Evolutionary conservation across 2,797 vertebrate species (phyloP).

Genomic region (Onychomys arenicola): DNA sequence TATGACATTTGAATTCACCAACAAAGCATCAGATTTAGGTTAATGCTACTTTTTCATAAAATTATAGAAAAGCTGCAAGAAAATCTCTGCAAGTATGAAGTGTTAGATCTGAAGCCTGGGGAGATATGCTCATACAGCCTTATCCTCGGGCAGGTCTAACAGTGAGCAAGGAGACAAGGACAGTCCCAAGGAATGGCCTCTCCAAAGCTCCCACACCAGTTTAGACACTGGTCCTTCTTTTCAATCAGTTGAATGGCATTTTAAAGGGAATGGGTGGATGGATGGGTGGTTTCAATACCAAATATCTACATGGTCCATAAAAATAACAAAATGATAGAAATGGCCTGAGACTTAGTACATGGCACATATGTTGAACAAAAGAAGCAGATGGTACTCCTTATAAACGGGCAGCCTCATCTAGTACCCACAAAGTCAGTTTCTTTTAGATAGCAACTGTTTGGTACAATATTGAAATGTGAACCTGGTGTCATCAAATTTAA

Average conservation of each 20-base stretch:
- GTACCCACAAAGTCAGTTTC: neutral
- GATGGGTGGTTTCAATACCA: neutral
- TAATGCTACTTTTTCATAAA: slow-evolving; percentile 54
- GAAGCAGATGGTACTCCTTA: neutral
- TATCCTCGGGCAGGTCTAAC: neutral
- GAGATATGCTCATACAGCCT: neutral
- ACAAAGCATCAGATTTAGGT: neutral
- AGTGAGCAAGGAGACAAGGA: neutral
- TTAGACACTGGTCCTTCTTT: neutral
- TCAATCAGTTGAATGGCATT: neutral
- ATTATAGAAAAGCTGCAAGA: slow-evolving; percentile 33
- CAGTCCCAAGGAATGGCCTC: neutral
- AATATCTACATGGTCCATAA: neutral
- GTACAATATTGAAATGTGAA: neutral
- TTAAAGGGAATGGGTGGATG: neutral
- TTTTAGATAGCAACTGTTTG: neutral
- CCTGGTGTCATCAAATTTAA: neutral
- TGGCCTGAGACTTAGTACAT: neutral
- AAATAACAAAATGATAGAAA: neutral
- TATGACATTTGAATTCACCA: slow-evolving; percentile 24
- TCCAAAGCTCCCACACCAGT: neutral
- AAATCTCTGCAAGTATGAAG: slow-evolving; percentile 46
- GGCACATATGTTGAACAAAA: neutral
- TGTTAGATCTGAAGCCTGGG: neutral
- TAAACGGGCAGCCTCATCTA: neutral